Percentiles rank a stretch among this genome's conserved stretches.
phyloP scores from a whole-genome alignment of 2,888 invertebrate genomes.

The Ochlodes sylvanus region DNA sequence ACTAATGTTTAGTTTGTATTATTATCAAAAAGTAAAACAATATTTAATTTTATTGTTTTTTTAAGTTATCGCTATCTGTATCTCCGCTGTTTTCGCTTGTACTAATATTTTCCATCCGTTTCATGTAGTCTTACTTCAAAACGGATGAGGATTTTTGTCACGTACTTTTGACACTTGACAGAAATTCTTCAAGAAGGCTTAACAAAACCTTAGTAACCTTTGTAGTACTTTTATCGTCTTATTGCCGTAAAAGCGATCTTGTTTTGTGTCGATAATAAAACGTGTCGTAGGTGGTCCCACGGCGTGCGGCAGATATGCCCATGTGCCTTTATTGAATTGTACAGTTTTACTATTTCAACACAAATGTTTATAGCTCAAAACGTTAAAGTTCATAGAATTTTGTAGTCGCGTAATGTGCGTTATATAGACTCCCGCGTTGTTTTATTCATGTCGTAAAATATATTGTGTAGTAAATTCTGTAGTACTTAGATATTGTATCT shows the following conservation, averaged over 20 bases:
- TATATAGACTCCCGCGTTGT: slow-evolving; percentile 26
- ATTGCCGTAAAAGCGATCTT: slow-evolving; percentile 54
- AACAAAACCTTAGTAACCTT: slow-evolving; percentile 5
- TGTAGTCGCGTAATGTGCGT: slow-evolving; percentile 25
- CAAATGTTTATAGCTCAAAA: slow-evolving; percentile 43
- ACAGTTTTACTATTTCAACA: slow-evolving; percentile 69
- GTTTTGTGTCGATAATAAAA: slow-evolving; percentile 64
- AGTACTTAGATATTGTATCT: slow-evolving; percentile 1
- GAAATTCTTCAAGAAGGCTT: slow-evolving; percentile 1
- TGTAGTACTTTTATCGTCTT: slow-evolving; percentile 55
- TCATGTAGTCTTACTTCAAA: not conserved
- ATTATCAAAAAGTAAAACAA: too few relatives aligned
- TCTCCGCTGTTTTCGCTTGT: too few relatives aligned
- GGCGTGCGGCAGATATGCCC: slow-evolving; percentile 66
- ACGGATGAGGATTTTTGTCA: not conserved
- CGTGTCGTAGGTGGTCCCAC: slow-evolving; percentile 71
- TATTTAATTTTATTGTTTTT: too few relatives aligned
- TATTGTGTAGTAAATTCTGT: slow-evolving; percentile 9
- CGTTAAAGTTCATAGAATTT: slow-evolving; percentile 34
- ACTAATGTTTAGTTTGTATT: too few relatives aligned
- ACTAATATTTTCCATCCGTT: too few relatives aligned
- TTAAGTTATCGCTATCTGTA: too few relatives aligned
- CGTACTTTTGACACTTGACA: not conserved
- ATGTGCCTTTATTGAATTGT: slow-evolving; percentile 74
- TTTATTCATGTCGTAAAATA: slow-evolving; percentile 33